phyloP scores from a whole-genome alignment of 1,140 invertebrate species.

The Daktulosphaira vitifoliae region DNA sequence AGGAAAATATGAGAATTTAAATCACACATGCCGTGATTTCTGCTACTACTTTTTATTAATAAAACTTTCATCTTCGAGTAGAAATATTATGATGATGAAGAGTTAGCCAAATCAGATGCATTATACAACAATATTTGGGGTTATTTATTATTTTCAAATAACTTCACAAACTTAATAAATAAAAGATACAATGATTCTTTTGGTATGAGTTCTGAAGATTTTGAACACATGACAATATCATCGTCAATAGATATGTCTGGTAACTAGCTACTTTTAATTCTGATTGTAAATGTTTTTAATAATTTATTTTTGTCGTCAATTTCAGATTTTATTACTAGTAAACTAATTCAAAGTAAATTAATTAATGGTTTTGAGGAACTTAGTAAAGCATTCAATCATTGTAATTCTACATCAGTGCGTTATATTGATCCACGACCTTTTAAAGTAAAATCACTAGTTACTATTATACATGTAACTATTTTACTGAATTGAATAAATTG shows the following conservation, averaged over 20 bases:
- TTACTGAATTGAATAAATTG: no score
- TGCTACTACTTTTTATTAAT: no score
- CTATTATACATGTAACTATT: no score
- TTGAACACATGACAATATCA: neutral
- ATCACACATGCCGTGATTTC: no score
- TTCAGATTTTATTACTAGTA: constrained; percentile 2
- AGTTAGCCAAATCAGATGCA: neutral
- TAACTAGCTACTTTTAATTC: neutral
- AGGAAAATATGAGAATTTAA: no score
- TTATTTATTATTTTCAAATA: neutral
- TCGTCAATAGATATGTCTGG: constrained; percentile 13
- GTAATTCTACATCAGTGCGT: neutral
- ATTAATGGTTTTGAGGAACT: neutral
- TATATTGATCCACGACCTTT: neutral
- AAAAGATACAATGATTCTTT: neutral
- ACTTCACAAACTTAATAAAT: neutral
- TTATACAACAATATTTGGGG: neutral
- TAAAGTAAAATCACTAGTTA: no score
- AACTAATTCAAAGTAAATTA: neutral
- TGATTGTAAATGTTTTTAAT: neutral
- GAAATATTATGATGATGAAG: neutral
- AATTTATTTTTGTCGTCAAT: neutral
- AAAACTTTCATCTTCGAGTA: no score
- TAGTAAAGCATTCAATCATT: neutral
- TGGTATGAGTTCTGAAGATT: neutral